Evolutionary conservation across 2,888 invertebrate species (phyloP), one percentile per base, ranked within the genome.

Genomic region (Andricus quercusramuli): DNA sequence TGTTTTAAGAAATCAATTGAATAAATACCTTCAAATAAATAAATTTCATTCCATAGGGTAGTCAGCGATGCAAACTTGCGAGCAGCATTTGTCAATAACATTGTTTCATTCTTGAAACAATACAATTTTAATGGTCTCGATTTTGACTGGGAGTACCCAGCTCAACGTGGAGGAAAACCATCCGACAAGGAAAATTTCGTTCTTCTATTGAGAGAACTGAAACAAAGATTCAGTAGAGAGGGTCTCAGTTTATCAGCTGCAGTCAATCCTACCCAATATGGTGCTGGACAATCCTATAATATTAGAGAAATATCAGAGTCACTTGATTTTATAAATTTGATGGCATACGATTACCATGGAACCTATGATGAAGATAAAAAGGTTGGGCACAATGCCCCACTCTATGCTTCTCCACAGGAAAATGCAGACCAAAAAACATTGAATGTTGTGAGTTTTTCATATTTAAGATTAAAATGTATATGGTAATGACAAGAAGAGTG

Each of bases 271-370:
- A 13, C 94, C 0, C 89, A 93, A 79, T 85, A 87, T 0, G 90
- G 93, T 0, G 94, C 95, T 0, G 93, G 93, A 0, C 84, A 91
- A 29, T 96, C 95, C 0, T 96, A 96, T 87, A 93, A 95, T 88
- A 94, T 96, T 41, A 91, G 94, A 0, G 92, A 92, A 80, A 91
- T 96, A 17, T 93, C 94, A 0, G 91, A 94, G 94, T 94, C 95
- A 83, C 89, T 96, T 37, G 95, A 97, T 87, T 93, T 95, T 41
- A 94, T 96, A 66, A 95, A 95, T 86, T 88, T 97, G 0, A 97
- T 97, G 96, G 91, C 96, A 0, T 97, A 97, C 86, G 96, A 96
- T 89, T 93, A 96, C 85, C 95, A 96, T 85, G 96, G 96, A 1
- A 91, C 95, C 0, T 62, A 1, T 92, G 56, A 32, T 9, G 96